These are phyloP conservation scores for Notoglanidium macrostoma DNA, from an alignment of 2,797 vertebrate genomes.

Conservation along the genomic window DNA sequence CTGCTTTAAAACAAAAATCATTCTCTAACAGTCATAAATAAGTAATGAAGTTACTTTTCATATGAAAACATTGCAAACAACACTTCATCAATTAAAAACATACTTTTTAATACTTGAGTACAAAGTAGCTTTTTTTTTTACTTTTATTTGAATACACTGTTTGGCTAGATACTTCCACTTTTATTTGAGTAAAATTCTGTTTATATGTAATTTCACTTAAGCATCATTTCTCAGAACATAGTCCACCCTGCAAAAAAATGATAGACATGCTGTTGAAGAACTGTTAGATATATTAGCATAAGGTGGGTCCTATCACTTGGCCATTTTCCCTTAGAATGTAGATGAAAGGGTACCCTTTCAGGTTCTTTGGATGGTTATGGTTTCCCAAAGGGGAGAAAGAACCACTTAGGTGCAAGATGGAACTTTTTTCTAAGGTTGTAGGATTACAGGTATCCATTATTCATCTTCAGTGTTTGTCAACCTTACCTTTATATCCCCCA, in stretches of 20 bases:
- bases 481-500: slow-evolving; percentile 72
- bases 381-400: not conserved
- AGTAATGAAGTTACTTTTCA: not conserved
- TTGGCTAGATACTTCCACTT: not conserved
- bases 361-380: not conserved
- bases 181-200: not conserved
- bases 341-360: not conserved
- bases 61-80: not conserved
- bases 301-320: not conserved
- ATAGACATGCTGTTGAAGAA: not conserved
- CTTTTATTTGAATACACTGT: not conserved
- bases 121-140: not conserved
- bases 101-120: not conserved
- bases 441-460: not conserved
- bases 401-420: not conserved
- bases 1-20: not conserved
- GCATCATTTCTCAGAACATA: not conserved
- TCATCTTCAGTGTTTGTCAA: not conserved
- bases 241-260: not conserved
- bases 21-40: not conserved
- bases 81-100: not conserved
- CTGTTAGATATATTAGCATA: not conserved
- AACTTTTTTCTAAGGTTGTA: not conserved
- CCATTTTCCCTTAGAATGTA: not conserved
- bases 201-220: not conserved